These are phyloP conservation scores for Nyctalus aviator DNA, from an alignment of 2,797 vertebrate genomes.

Conservation along the genomic window DNA sequence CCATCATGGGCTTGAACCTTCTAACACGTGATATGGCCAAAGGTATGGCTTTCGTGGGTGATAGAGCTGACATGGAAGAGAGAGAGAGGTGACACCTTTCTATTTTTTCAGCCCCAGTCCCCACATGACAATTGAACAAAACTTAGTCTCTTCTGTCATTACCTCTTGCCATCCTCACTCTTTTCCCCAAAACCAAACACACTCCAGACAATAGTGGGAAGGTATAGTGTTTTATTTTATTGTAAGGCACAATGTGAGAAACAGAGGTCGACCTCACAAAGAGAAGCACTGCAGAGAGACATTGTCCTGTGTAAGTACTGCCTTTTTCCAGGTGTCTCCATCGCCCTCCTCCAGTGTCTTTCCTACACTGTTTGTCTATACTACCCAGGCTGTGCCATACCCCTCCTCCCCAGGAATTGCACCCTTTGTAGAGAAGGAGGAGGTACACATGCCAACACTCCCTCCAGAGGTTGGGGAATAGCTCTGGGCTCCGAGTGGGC, in stretches of 20 bases:
- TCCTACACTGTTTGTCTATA: too few species aligned
- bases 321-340: background rate
- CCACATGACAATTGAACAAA: background rate
- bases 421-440: background rate
- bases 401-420: background rate
- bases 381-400: background rate
- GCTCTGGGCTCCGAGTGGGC: too few species aligned
- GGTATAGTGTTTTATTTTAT: background rate
- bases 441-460: too few species aligned
- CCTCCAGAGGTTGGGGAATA: background rate
- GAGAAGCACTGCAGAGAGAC: background rate
- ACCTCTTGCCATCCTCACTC: background rate
- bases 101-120: background rate
- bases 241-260: background rate
- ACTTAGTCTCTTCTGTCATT: background rate
- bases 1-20: background rate
- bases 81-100: background rate
- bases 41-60: background rate
- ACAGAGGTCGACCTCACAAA: background rate
- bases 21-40: background rate
- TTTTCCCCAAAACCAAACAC: background rate
- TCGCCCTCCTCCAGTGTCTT: background rate
- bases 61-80: background rate
- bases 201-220: background rate
- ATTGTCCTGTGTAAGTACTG: background rate